phyloP scores from a whole-genome alignment of 1,140 invertebrate genomes.

The Halictus rubicundus region DNA sequence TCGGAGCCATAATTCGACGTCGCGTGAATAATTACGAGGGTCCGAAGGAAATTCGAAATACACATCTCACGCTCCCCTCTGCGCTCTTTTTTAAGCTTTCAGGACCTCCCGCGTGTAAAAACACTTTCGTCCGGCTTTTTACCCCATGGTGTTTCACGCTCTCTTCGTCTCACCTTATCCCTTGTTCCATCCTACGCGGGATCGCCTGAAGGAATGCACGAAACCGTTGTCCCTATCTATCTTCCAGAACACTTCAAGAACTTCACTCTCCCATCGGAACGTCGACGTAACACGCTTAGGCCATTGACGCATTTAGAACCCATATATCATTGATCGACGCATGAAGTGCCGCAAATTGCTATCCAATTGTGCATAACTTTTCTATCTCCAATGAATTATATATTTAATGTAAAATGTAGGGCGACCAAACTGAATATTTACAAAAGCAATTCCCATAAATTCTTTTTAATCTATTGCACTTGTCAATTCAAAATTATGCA shows the following conservation, averaged over 20 bases:
- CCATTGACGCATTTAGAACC: neutral
- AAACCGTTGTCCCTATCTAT: slow-evolving; percentile 40
- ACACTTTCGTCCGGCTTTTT: slow-evolving; percentile 64
- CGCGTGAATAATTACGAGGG: slow-evolving; percentile 2
- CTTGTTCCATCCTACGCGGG: neutral
- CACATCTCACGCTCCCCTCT: neutral
- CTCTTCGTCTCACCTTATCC: neutral
- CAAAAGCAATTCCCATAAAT: no score
- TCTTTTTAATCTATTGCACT: no score
- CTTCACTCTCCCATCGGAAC: slow-evolving; percentile 19
- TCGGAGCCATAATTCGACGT: neutral
- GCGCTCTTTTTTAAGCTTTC: slow-evolving; percentile 55
- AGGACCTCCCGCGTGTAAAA: slow-evolving; percentile 71
- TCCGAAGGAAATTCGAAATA: neutral
- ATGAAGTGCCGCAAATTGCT: no score
- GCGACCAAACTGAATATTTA: no score
- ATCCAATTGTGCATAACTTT: neutral
- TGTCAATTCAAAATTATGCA: no score
- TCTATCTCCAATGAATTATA: no score
- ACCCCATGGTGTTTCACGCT: slow-evolving; percentile 40
- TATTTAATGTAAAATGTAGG: no score
- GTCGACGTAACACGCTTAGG: slow-evolving; percentile 22
- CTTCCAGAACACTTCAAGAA: slow-evolving; percentile 23
- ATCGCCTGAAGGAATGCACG: slow-evolving; percentile 45
- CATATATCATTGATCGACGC: neutral